These are phyloP conservation scores for Galeopsomyia nigrocyanea DNA, from an alignment of 2,888 invertebrate genomes.

Conservation along the genomic window DNA sequence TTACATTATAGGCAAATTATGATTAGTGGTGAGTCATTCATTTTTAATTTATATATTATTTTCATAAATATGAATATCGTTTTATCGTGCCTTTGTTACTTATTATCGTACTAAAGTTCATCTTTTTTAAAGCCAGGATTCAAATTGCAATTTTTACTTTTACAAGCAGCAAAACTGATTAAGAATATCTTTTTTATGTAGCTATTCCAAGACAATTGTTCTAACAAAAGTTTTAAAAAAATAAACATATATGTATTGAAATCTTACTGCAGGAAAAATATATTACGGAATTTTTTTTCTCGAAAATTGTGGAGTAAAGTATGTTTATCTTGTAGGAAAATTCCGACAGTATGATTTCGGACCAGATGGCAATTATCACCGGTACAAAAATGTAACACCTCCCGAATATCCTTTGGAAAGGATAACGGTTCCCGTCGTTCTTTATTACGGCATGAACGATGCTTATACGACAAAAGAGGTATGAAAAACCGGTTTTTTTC, in stretches of 20 bases:
- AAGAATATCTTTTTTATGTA: too few relatives aligned
- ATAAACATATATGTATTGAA: too few relatives aligned
- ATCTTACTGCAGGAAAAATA: too few relatives aligned
- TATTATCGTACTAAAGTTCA: too few relatives aligned
- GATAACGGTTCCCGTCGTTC: slow-evolving; percentile 69
- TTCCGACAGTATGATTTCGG: slow-evolving; percentile 55
- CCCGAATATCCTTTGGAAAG: slow-evolving; percentile 69
- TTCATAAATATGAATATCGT: background rate
- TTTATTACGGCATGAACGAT: slow-evolving; percentile 72
- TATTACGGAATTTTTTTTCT: too few relatives aligned
- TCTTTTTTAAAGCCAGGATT: too few relatives aligned
- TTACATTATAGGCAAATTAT: slow-evolving; percentile 60
- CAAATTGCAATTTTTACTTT: too few relatives aligned
- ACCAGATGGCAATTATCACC: slow-evolving; percentile 50
- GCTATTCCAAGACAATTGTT: too few relatives aligned
- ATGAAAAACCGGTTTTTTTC: slow-evolving; percentile 5
- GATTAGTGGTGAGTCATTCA: slow-evolving; percentile 52
- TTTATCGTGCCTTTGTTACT: too few relatives aligned
- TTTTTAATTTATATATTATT: background rate
- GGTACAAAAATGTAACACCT: slow-evolving; percentile 58
- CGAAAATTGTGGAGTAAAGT: too few relatives aligned
- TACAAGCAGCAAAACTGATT: too few relatives aligned
- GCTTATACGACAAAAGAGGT: slow-evolving; percentile 54
- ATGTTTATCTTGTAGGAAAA: slow-evolving; percentile 49
- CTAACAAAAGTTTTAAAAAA: too few relatives aligned